Evolutionary conservation across 2,113 vertebrate genomes (phyloP).

Genomic region (Glareola pratincola): DNA sequence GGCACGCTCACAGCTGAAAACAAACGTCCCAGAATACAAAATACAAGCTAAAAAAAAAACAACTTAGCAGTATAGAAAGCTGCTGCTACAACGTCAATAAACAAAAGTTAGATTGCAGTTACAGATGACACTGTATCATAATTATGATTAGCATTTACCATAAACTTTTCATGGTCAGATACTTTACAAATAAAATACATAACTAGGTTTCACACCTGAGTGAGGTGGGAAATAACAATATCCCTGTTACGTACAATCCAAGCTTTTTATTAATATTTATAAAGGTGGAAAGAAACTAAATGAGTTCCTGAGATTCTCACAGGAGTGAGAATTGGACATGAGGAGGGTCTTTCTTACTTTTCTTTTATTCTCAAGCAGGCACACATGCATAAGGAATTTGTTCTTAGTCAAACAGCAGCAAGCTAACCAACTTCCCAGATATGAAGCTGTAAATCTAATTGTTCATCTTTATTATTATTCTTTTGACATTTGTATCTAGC

Average conservation of each 20-base stretch:
- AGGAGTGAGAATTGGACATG: neutral
- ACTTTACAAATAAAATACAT: neutral
- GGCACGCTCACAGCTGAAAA: neutral
- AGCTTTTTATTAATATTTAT: neutral
- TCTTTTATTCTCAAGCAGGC: neutral
- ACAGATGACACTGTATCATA: neutral
- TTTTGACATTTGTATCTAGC: neutral
- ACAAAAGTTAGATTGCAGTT: neutral
- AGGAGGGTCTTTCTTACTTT: neutral
- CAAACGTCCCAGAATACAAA: fast-evolving
- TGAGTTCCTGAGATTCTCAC: neutral
- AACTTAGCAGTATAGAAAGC: neutral
- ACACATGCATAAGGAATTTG: neutral
- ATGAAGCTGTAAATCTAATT: neutral
- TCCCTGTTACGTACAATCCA: neutral
- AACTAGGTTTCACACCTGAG: neutral
- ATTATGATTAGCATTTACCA: neutral
- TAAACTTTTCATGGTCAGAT: neutral
- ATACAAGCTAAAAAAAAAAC: neutral
- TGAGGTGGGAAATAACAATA: neutral
- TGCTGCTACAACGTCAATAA: neutral
- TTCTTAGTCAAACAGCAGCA: neutral
- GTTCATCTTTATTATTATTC: neutral
- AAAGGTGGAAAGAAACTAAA: neutral
- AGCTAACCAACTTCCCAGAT: neutral